Conservation (phyloP, 2,797 vertebrate species). For the Lacerta bilineata region DNA sequence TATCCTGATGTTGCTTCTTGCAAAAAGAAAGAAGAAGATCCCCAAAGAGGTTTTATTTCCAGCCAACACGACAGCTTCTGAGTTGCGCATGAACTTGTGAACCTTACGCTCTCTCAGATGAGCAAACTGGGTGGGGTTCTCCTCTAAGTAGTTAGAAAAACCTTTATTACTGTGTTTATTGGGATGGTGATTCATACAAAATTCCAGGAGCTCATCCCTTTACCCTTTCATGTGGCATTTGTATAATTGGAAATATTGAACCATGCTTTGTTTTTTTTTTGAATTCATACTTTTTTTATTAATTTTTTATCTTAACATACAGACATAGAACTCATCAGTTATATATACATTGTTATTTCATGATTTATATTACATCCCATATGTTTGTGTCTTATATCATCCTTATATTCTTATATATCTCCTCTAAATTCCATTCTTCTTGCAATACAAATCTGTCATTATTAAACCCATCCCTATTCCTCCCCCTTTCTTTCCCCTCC, state of each 20-base stretch:
- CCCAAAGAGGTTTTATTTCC: not conserved
- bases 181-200: conserved; percentile 49
- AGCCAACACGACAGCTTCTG: conserved; percentile 53
- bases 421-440: too few species aligned
- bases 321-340: too few species aligned
- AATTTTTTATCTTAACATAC: too few species aligned
- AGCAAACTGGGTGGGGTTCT: conserved; percentile 35
- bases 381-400: too few species aligned
- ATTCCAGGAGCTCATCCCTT: conserved; percentile 14
- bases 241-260: not conserved
- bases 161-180: not conserved
- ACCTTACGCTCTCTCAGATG: conserved; percentile 30
- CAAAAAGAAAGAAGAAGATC: not conserved
- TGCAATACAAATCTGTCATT: too few species aligned
- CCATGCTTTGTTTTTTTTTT: conserved; percentile 4
- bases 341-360: too few species aligned
- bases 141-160: conserved; percentile 40
- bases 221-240: conserved; percentile 39
- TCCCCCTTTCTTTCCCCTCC: too few species aligned
- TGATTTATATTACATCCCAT: too few species aligned
- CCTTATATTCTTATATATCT: too few species aligned
- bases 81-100: conserved; percentile 68
- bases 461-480: too few species aligned
- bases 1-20: not conserved
- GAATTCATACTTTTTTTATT: too few species aligned